Evolutionary conservation across 2,797 vertebrate genomes (phyloP).

Genomic region (Aotus griseimembra): DNA sequence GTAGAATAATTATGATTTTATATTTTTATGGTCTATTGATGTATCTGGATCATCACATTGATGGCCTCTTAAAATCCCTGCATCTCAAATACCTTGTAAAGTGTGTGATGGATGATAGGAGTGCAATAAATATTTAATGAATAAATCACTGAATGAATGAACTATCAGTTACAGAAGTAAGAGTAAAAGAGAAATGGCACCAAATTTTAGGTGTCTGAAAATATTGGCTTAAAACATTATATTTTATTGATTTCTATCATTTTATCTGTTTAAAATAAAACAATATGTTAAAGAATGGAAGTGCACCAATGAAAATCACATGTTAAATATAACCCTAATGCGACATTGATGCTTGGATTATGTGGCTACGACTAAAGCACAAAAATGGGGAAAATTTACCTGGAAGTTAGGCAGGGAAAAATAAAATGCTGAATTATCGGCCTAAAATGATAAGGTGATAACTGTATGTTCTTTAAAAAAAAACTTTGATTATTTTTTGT

Average conservation of each 20-base stretch:
- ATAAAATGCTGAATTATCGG: not conserved
- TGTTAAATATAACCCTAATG: not conserved
- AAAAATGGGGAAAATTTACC: not conserved
- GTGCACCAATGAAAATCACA: not conserved
- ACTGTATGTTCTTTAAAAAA: not conserved
- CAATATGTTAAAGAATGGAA: not conserved
- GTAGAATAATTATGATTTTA: not conserved
- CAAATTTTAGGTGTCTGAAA: not conserved
- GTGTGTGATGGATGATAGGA: not conserved
- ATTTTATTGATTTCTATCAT: not conserved
- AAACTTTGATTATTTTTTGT: not conserved
- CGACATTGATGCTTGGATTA: not conserved
- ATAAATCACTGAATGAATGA: not conserved
- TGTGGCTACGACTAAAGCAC: not conserved
- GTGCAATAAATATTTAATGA: conserved; percentile 6
- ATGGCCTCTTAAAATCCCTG: not conserved
- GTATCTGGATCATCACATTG: not conserved
- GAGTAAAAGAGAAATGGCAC: not conserved
- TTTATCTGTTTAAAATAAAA: not conserved
- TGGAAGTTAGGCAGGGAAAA: not conserved
- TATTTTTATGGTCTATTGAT: not conserved
- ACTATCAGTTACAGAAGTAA: not conserved
- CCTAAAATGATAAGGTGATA: not conserved
- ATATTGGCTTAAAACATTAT: not conserved
- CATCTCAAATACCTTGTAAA: not conserved